Evolutionary conservation across 2,888 invertebrate species (phyloP).

Genomic region (Pediacus dermestoides): DNA sequence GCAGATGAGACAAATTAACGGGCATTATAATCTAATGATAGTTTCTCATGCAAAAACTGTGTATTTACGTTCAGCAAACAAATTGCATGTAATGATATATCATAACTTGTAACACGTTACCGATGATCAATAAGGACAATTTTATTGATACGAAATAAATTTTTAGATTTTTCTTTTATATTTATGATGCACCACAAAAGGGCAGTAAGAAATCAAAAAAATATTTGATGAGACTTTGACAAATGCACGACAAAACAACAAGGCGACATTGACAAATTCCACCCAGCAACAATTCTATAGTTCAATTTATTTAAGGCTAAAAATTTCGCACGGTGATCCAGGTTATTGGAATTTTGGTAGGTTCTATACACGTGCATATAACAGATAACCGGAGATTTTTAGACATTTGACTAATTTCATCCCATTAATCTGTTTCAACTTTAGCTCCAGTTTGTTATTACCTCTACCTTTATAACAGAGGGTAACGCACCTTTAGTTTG

Average conservation of each 20-base stretch:
- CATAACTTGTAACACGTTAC: no score
- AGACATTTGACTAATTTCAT: conserved; percentile 47
- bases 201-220: no score
- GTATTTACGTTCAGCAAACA: no score
- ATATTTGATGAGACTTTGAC: conserved; percentile 10
- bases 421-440: conserved; percentile 47
- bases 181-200: no score
- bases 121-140: no score
- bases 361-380: conserved; percentile 40
- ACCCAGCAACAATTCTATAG: conserved; percentile 19
- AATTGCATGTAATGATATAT: no score
- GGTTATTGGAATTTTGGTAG: conserved; percentile 23
- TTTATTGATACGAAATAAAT: no score
- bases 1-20: no score
- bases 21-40: no score
- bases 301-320: conserved; percentile 21
- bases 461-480: conserved; percentile 34
- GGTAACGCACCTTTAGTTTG: conserved; percentile 37
- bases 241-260: conserved; percentile 1
- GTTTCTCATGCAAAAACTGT: no score
- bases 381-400: conserved; percentile 43
- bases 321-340: conserved; percentile 28
- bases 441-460: conserved; percentile 39
- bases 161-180: no score
- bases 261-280: conserved; percentile 28